Percentiles rank a stretch among this genome's conserved stretches.
phyloP scores from a whole-genome alignment of 2,113 vertebrate genomes.

The Indri indri region DNA sequence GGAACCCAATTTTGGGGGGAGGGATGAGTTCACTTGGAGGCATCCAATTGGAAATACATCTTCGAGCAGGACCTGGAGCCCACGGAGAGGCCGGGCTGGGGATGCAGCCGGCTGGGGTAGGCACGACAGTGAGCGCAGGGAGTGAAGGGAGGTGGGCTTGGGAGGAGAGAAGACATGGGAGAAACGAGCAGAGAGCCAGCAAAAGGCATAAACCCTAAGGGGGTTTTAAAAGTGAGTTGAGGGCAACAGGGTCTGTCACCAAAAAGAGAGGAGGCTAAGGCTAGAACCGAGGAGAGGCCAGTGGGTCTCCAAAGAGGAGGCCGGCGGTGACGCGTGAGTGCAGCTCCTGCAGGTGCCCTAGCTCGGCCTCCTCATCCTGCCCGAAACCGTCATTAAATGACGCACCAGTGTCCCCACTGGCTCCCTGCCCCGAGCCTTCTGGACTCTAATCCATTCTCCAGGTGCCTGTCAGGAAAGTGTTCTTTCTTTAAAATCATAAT shows the following conservation, averaged over 20 bases:
- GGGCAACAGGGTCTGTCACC: not conserved
- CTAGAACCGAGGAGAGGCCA: not conserved
- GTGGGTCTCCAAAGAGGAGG: not conserved
- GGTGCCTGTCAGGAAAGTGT: not conserved
- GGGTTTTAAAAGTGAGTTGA: not conserved
- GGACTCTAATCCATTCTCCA: not conserved
- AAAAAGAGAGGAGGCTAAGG: not conserved
- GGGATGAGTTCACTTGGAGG: not conserved
- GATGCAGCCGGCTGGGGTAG: not conserved
- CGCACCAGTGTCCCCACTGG: accelerated
- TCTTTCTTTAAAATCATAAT: not conserved
- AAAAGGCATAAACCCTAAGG: not conserved
- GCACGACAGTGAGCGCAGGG: not conserved
- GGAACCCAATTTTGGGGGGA: not conserved
- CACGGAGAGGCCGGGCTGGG: not conserved
- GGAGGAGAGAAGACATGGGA: not conserved
- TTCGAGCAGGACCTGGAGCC: not conserved
- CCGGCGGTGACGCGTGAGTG: accelerated
- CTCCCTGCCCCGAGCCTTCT: not conserved
- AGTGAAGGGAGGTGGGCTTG: not conserved
- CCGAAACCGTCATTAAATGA: accelerated
- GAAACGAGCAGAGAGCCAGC: not conserved
- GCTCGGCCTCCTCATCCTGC: no score
- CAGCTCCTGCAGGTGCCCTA: not conserved
- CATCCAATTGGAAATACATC: not conserved